Evolutionary conservation across 1,140 invertebrate species (phyloP).

Genomic region (Lepidurus apus): DNA sequence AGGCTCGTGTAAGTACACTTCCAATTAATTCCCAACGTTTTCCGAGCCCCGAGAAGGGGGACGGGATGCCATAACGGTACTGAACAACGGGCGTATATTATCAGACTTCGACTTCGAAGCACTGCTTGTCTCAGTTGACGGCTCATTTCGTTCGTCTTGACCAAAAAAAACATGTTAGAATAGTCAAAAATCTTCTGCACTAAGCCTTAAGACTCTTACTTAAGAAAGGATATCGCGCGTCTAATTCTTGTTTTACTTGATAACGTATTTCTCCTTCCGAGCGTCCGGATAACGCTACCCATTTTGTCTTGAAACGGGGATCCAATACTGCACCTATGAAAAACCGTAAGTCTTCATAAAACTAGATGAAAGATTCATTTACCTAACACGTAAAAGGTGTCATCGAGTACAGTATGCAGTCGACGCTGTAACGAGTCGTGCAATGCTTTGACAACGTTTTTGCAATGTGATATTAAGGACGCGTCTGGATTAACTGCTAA

Average conservation of each 20-base stretch:
- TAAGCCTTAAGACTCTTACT: not conserved
- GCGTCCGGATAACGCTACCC: not conserved
- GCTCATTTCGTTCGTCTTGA: not conserved
- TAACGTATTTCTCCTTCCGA: not conserved
- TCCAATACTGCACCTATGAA: constrained; percentile 19
- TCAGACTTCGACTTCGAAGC: not conserved
- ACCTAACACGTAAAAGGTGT: not conserved
- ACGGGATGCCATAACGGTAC: not conserved
- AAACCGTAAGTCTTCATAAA: not conserved
- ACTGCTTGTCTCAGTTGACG: not conserved
- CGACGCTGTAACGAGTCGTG: not conserved
- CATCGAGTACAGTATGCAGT: not conserved
- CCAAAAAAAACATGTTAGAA: not conserved
- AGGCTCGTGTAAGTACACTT: not conserved
- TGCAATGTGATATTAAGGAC: not conserved
- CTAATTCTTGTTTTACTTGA: not conserved
- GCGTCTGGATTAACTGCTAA: not conserved
- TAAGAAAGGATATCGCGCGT: not conserved
- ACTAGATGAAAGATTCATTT: not conserved
- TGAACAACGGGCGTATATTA: not conserved
- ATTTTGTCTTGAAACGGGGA: constrained; percentile 19
- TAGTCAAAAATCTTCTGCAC: not conserved
- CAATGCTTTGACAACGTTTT: not conserved
- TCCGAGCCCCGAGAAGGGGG: not conserved
- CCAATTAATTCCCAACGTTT: not conserved